Percentiles rank a stretch among this genome's conserved stretches.
Evolutionary conservation across 2,797 vertebrate genomes (phyloP).

Genomic region (Balearica regulorum): DNA sequence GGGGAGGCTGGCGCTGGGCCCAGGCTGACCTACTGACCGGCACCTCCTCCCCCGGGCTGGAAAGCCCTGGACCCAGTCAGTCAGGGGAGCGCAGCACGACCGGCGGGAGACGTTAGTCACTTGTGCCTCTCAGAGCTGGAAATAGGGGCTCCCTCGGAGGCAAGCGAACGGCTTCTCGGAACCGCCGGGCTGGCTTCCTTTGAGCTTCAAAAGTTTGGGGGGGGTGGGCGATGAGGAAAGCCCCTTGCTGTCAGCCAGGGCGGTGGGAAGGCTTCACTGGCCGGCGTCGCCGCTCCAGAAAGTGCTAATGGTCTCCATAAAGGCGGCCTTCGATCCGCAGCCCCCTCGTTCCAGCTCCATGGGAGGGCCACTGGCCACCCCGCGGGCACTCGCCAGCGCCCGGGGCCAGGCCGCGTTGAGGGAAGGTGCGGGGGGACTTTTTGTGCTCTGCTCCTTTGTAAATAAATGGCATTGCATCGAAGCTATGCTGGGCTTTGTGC

Average conservation of each 20-base stretch:
- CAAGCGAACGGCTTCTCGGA: neutral
- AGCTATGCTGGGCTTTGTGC: neutral
- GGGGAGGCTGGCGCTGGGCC: neutral
- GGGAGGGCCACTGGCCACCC: neutral
- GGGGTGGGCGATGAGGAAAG: neutral
- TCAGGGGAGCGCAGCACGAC: neutral
- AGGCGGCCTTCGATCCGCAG: neutral
- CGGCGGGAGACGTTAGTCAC: too few species aligned
- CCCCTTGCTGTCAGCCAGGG: neutral
- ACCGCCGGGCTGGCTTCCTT: neutral
- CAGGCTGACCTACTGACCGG: neutral
- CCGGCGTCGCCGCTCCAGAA: neutral
- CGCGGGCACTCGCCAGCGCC: neutral
- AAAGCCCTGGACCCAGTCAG: neutral
- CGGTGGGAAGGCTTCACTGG: neutral
- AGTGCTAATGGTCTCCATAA: fast-evolving
- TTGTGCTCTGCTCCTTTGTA: too few species aligned
- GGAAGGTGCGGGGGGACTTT: fast-evolving
- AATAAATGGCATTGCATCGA: fast-evolving
- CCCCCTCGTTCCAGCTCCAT: too few species aligned
- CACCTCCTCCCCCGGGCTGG: neutral
- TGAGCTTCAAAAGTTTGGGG: neutral
- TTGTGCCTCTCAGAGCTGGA: neutral
- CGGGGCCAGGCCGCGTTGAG: fast-evolving
- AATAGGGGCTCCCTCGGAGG: fast-evolving